Base-by-base conservation (phyloP, 2,113 vertebrate genomes). In the Dunckerocampus dactyliophorus region DNA sequence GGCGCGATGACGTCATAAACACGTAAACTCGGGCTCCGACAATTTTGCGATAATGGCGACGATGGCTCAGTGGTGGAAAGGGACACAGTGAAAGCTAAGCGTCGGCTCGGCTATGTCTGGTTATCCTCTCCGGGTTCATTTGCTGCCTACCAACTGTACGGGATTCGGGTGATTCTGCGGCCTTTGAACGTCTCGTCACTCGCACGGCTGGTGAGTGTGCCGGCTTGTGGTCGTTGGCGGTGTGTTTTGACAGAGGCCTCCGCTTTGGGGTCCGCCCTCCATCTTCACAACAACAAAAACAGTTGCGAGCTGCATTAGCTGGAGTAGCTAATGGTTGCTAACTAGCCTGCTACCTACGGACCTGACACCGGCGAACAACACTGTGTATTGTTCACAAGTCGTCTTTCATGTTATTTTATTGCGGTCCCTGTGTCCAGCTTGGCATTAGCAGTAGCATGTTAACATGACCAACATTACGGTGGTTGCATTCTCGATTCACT, bases 261-360 rank as follows among this genome's bases (percentile, higher is more conserved):
- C 67, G 80, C 54, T 53, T 65, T 57, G 88, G 90, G 89, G 83
- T 90, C 90, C 89, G 89, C 90, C 88, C 89, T 89, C 89, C 83
- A 87, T 86, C 89, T 43, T 90, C 90, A 88, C 72, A 86, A 91
- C 89, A 89, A 90, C 89, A 92, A 91, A 84, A 89, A 88, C 83
- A 88, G 76, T 85, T 72, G 52, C 71, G 55, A 78, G 71, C 72
- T 42, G 67, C 34, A 74, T 58, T 80, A 82, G 72, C 78, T 37
- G 4, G 1, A 12, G 7, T 37, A 14, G 87, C 77, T 77, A 82
- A 56, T 13, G 74, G 11, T 74, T 69, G 65, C 76, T 37, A 0
- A 52, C 42, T 53, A 47, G 46, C 37, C 34, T 3, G 6, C 37
- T 4, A 16, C 8, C 24, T 8, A 34, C 31, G 5, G 49, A 21